Base-by-base conservation (phyloP, 2,888 invertebrate species). In the Drosophila cognata region DNA sequence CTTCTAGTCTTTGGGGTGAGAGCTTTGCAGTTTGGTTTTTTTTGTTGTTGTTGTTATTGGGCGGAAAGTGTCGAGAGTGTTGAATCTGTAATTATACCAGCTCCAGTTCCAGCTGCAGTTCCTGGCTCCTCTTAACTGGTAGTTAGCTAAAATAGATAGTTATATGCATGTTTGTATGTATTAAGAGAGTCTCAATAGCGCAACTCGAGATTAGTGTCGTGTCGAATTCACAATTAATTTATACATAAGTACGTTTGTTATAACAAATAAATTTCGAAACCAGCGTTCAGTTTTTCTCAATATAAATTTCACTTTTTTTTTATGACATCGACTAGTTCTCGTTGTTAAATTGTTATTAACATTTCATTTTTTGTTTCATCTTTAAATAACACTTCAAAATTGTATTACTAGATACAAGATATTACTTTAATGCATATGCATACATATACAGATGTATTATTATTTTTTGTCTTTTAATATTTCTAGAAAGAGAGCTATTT, bases 401-500 rank as follows among this genome's bases (percentile, higher is more conserved):
- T 72, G 66, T 81, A 73, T 88, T 74, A 76, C 77, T 84, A 80
- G 70, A 73, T 81, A 75, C 76, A 76, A 78, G 79, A 73, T 79
- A 80, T 81, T 80, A 73, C 64, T 73, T 84, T 81, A 70, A 77
- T 77, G 74, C 73, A 77, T 79, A 70, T 74, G 74, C 60, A 77
- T 67, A 68, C 38, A 75, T 56, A 70, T 74, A 68, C 59, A 72
- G 29, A 60, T 66, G 59, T 64, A 60, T 74, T 75, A 52, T 52
- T 60, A 56, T 75, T 71, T 68, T 74, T 71, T 76, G 72, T 80
- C 73, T 79, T 84, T 80, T 78, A 80, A 88, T 91, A 85, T 88
- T 89, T 89, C 91, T 92, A 92, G 90, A 93, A 92, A 92, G 92
- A 93, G 92, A 93, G 92, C 91, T 93, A 92, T 92, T 88, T 92